Evolutionary conservation across 2,797 vertebrate species (phyloP), one percentile per base, ranked within the genome.

Genomic region (Salmo trutta): DNA sequence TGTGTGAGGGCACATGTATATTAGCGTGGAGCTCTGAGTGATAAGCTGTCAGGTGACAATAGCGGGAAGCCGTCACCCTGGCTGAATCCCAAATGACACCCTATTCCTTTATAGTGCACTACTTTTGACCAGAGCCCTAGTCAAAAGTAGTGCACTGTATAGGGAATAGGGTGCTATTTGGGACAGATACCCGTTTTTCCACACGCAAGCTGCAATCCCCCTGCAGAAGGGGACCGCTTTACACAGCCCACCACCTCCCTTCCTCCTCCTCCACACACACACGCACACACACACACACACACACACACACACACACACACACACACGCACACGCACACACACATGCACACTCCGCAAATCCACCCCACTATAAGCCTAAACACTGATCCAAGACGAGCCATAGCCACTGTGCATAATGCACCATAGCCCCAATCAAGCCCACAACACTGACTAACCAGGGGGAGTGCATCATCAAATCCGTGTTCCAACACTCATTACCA

Each of bases 21-120:
- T 82, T 80, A 71, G 29, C 77, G 68, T 71, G 75, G 78, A 76
- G 73, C 73, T 73, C 72, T 86, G 88, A 89, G 72, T 87, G 86
- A 87, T 87, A 78, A 82, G 82, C 84, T 86, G 85, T 89, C 85
- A 86, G 81, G 79, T 81, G 84, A 87, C 88, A 85, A 82, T 85
- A 83, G 85, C 79, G 79, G 76, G 79, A 83, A 56, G 79, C 81
- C 79, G 84, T 87, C 86, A 85, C 72, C 79, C 74, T 17, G 56
- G 0, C 5, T 59, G 17, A 19, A 59, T 59, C 56, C 56, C 19
- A n/a, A 59, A n/a, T 17, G 16, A 17, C 56, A 19, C 8, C n/a
- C 56, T 59, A 17, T 59, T 17, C 56, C 19, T n/a, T 19, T n/a
- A 2, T 5, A 59, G n/a, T 7, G 56, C 56, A n/a, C 56, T 59